Evolutionary conservation across 2,797 vertebrate genomes (phyloP).

Genomic region (Paguma larvata): DNA sequence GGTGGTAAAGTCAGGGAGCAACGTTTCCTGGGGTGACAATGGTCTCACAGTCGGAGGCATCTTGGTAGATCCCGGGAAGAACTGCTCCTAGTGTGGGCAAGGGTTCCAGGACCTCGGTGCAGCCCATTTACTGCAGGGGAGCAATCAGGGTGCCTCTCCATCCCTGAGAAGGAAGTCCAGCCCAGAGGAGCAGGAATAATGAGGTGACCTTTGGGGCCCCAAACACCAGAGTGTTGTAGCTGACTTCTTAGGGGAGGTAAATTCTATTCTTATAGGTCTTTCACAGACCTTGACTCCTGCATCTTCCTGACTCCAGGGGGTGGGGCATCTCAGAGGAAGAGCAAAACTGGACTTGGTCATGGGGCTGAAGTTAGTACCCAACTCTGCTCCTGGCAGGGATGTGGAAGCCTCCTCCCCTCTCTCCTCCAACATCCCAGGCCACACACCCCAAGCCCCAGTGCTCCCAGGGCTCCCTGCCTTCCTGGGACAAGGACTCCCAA

Average conservation of each 20-base stretch:
- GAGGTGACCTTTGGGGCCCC: neutral
- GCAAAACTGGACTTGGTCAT: neutral
- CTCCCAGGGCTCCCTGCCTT: neutral
- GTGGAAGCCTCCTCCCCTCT: neutral
- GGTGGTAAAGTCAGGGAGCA: neutral
- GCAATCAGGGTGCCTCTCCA: accelerated
- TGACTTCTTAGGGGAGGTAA: neutral
- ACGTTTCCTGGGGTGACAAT: neutral
- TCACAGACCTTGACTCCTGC: neutral
- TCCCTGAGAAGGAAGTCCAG: neutral
- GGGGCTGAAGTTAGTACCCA: neutral
- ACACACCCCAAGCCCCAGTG: neutral
- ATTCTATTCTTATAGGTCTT: neutral
- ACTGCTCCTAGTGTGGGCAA: neutral
- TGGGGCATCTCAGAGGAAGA: neutral
- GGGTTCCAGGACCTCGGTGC: neutral
- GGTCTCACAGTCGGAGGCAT: neutral
- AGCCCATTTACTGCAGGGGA: neutral
- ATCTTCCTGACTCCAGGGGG: neutral
- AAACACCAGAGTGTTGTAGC: neutral
- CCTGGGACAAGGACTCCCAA: neutral
- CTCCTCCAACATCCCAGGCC: neutral
- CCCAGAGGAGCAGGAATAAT: neutral
- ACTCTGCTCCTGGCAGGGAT: neutral
- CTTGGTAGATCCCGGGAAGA: neutral